Conservation (phyloP, 2,797 vertebrate genomes). For the Acomys russatus region DNA sequence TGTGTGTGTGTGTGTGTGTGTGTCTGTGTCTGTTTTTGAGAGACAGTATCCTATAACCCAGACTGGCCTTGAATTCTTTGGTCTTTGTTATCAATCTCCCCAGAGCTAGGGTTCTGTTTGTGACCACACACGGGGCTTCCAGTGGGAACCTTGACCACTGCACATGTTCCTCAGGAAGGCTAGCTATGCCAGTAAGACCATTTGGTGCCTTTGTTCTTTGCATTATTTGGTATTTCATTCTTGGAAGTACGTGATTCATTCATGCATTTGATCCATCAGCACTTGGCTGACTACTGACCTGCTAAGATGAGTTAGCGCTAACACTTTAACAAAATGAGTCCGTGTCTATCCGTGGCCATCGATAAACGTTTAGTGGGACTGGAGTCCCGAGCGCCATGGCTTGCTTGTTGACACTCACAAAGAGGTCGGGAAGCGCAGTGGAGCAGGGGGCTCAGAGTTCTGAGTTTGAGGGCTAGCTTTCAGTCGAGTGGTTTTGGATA, state of each 20-base stretch:
- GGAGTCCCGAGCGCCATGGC: background rate
- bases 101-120: background rate
- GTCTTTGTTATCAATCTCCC: background rate
- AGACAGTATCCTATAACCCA: background rate
- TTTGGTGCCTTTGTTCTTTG: background rate
- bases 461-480: slow-evolving; percentile 49
- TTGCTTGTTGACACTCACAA: slow-evolving; percentile 24
- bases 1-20: background rate
- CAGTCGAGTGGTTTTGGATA: background rate
- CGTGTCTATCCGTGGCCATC: slow-evolving; percentile 6
- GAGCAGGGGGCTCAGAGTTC: background rate
- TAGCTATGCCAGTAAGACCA: background rate
- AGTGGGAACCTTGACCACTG: background rate
- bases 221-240: background rate
- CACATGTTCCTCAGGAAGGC: background rate
- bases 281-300: background rate
- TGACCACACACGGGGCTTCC: background rate
- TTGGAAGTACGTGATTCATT: slow-evolving; percentile 21
- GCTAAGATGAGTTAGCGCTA: slow-evolving; percentile 43
- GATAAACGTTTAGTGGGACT: slow-evolving; percentile 42
- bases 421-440: background rate
- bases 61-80: background rate
- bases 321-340: slow-evolving; percentile 42
- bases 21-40: background rate
- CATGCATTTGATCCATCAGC: background rate